Base-by-base conservation (phyloP, 1,140 invertebrate genomes). In the Hypothenemus hampei region DNA sequence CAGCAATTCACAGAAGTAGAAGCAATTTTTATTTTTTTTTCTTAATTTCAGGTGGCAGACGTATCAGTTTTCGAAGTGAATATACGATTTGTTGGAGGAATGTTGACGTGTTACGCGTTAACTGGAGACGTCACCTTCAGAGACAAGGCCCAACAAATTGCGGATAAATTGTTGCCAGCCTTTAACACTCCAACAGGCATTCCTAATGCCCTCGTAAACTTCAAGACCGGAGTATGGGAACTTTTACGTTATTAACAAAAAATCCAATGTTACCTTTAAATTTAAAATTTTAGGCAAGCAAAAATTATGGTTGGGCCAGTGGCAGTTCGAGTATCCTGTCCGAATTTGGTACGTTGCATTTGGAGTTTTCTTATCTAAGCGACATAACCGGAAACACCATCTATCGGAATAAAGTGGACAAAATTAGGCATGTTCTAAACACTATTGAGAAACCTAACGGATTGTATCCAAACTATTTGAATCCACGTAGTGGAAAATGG, bases 111-210 rank as follows among this genome's bases (percentile, higher is more conserved):
- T 59, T 99, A 91, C 75, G 88, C 95, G 19, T 78, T 99, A 33
- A 97, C 97, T 10, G 93, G 93, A 7, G 96, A 99, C 74, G 77
- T 85, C 54, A 80, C 98, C 76, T 98, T 95, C 76, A 82, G 88
- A 66, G 87, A 95, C 65, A 98, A 98, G 74, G 96, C 97, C 2
- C 84, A 84, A 49, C 81, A 90, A 61, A 84, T 99, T 21, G 97
- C 93, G 0, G 87, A 95, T 58, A 91, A 93, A 62, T 77, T 99
- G 61, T 75, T 99, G 57, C 97, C 97, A 6, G 96, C 97, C 20
- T 99, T 99, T 73, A 86, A 98, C 59, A 97, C 97, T 8, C 91
- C 91, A 31, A 97, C 94, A n/a, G 97, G 97, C 46, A 92, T 99
- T 64, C 97, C 97, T 16, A 84, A 93, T 72, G 89, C 96, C 7